Evolutionary conservation across 2,888 invertebrate genomes (phyloP), one percentile per base, ranked within the genome.

Genomic region (Rotaria magnacalcarata): DNA sequence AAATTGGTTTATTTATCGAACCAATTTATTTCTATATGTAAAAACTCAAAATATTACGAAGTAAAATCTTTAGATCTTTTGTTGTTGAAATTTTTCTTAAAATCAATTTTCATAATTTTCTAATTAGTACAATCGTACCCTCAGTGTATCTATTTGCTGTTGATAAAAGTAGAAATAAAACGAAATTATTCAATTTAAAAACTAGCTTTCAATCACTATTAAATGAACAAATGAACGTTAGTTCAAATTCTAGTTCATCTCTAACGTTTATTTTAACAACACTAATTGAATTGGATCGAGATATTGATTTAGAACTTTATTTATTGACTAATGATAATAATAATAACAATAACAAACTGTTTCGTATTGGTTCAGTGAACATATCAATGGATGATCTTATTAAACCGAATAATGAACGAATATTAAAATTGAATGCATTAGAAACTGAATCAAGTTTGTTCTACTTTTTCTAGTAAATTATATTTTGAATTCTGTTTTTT

Each of bases 351-450:
- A 34, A 34, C 34, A 67, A 41, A 67, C 5, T 67, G 14, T 67
- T 19, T 67, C 67, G 11, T 67, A 6, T 67, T 27, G 19, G 19
- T 34, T 34, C 34, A 14, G 19, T 67, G 16, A 14, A 6, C 16
- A 34, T 67, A 34, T 67, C 34, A 11, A 19, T 67, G 5, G 67
- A 67, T 19, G 67, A 67, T 34, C 27, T 67, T 16, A 34, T 67
- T 3, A 67, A 67, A 34, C 16, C 34, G 19, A 67, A 67, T 67
- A 16, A 67, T 34, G 67, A 67, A 34, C 16, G 34, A 67, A 67
- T 41, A 67, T 67, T 67, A 34, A 67, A 67, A 7, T 34, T 67
- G 67, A 67, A 67, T 67, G 67, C 67, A 34, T 67, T 67, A 67
- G 67, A 67, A 67, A 34, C 34, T 34, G 34, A 67, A 67, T 34